phyloP scores from a whole-genome alignment of 2,113 vertebrate species.

The Reinhardtius hippoglossoides region DNA sequence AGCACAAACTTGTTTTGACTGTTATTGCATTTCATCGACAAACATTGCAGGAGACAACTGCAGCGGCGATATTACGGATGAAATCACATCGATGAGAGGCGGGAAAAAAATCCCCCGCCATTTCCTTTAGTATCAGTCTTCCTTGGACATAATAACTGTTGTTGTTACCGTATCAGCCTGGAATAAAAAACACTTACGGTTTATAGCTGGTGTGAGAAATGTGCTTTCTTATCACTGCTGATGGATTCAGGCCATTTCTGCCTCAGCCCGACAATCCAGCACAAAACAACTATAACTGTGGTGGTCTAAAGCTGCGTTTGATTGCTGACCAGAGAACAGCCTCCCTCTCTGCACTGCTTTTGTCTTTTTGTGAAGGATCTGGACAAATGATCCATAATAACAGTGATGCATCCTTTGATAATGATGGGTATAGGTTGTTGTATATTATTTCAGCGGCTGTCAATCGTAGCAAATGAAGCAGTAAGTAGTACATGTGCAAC shows the following conservation, averaged over 20 bases:
- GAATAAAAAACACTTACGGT: constrained; percentile 59
- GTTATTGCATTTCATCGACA: constrained; percentile 59
- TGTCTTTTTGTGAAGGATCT: background rate
- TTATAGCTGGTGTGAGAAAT: constrained; percentile 68
- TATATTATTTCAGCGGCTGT: background rate
- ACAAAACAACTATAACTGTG: constrained; percentile 58
- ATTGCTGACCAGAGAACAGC: constrained; percentile 8
- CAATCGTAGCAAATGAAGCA: background rate
- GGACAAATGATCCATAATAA: constrained; percentile 10
- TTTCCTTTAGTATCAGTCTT: constrained; percentile 62
- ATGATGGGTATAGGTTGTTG: background rate
- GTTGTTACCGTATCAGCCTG: constrained; percentile 65
- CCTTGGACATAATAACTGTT: constrained; percentile 64
- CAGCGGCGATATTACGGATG: constrained; percentile 53
- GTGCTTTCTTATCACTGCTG: constrained; percentile 67
- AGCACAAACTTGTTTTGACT: constrained; percentile 65
- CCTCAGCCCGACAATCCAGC: constrained; percentile 57
- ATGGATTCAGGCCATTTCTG: constrained; percentile 69
- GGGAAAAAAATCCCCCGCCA: constrained; percentile 43
- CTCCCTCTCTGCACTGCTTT: background rate
- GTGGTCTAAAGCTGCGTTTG: constrained; percentile 15
- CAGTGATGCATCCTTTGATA: background rate
- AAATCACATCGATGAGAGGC: constrained; percentile 51
- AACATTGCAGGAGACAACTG: constrained; percentile 54
- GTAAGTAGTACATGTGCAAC: background rate